Conservation (phyloP, 2,113 vertebrate species). For the Lanius collurio region DNA sequence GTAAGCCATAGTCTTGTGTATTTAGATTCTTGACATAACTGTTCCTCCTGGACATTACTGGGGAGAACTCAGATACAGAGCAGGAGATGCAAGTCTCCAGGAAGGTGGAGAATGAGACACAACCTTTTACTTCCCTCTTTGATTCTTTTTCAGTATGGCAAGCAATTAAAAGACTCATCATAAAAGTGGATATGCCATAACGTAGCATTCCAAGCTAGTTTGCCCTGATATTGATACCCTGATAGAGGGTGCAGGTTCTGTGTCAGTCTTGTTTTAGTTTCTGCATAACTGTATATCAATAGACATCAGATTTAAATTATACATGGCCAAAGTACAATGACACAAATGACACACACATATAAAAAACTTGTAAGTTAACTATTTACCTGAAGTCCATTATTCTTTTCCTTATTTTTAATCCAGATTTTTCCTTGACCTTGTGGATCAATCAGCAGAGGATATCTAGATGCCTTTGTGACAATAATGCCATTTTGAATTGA, state of each 20-base stretch:
- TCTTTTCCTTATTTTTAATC: conserved; percentile 83
- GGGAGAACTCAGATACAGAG: neutral
- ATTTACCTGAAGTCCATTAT: conserved; percentile 80
- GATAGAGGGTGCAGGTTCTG: neutral
- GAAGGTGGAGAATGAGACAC: neutral
- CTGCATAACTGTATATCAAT: neutral
- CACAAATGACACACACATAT: neutral
- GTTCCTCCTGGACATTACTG: neutral
- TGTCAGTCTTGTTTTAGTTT: neutral
- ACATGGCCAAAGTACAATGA: neutral
- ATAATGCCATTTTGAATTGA: conserved; percentile 88
- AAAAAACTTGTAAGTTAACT: neutral
- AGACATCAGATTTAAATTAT: neutral
- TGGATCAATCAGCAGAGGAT: conserved; percentile 85
- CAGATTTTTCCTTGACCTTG: conserved; percentile 87
- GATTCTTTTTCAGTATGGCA: neutral
- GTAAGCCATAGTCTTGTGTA: neutral
- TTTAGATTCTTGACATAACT: neutral
- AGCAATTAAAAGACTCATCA: neutral
- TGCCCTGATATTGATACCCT: neutral
- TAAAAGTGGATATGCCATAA: neutral
- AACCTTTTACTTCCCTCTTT: neutral
- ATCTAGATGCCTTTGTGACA: conserved; percentile 82
- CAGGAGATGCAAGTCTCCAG: neutral
- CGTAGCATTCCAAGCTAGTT: neutral